These are phyloP conservation scores for Cheilosia pagana DNA, from an alignment of 2,888 invertebrate species.

Conservation along the genomic window DNA sequence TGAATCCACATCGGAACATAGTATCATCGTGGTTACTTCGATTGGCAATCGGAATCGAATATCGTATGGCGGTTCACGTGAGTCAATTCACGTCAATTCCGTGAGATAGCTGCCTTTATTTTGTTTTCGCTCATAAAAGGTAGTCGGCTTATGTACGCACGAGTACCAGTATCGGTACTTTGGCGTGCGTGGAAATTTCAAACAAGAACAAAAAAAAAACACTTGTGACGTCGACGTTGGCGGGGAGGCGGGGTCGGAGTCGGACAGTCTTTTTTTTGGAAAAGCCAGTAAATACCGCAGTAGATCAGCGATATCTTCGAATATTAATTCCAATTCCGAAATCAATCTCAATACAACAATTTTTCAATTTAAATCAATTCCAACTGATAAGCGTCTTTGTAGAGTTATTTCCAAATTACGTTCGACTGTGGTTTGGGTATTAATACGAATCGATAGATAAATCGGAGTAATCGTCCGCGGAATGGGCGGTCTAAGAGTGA, in stretches of 20 bases:
- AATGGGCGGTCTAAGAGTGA: background rate
- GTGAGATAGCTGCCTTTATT: background rate
- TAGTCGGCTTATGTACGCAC: background rate
- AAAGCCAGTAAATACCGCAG: slow-evolving; percentile 41
- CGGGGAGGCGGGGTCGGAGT: background rate
- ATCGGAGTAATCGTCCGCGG: background rate
- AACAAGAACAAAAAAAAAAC: too few relatives aligned
- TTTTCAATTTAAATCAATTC: slow-evolving; percentile 48
- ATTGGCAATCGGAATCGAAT: slow-evolving; percentile 4
- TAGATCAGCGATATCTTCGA: slow-evolving; percentile 43
- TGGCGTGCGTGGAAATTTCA: slow-evolving; percentile 26
- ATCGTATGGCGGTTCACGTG: slow-evolving; percentile 12
- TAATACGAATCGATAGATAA: slow-evolving; percentile 12
- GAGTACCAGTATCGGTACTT: background rate
- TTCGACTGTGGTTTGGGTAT: slow-evolving; percentile 38
- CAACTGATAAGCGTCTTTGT: slow-evolving; percentile 48
- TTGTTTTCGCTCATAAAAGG: background rate
- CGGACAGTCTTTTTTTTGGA: background rate
- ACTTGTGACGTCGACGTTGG: slow-evolving; percentile 4
- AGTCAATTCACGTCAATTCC: slow-evolving; percentile 20
- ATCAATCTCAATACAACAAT: slow-evolving; percentile 50
- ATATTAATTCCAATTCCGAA: slow-evolving; percentile 61
- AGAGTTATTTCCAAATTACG: slow-evolving; percentile 48
- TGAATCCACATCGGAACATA: slow-evolving; percentile 24
- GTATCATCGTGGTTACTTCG: background rate